Conservation (phyloP, 2,888 invertebrate species). For the Flabesymbios commensalis region DNA sequence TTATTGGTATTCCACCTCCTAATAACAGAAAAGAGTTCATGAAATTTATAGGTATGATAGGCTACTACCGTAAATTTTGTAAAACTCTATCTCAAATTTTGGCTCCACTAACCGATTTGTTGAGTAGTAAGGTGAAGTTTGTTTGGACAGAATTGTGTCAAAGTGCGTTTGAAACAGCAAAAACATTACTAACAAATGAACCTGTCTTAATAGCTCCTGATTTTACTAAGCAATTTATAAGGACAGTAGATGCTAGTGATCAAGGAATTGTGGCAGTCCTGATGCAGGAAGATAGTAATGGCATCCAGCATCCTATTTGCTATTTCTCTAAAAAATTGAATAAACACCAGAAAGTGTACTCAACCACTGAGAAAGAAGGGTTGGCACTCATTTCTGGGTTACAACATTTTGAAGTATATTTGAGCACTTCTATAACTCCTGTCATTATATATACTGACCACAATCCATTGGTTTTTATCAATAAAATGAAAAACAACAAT, state of each 20-base stretch:
- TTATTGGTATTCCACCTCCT: constrained; percentile 10
- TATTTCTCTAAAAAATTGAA: constrained; percentile 8
- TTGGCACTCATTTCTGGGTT: constrained; percentile 11
- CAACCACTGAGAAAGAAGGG: constrained; percentile 18
- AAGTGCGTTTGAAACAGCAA: neutral
- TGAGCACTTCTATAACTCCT: neutral
- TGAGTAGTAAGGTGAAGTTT: neutral
- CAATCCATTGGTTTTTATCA: neutral
- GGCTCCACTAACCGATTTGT: neutral
- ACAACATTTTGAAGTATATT: constrained; percentile 19
- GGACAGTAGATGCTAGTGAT: constrained; percentile 3
- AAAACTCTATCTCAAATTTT: neutral
- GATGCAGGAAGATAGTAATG: neutral
- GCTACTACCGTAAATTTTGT: neutral
- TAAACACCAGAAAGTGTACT: neutral
- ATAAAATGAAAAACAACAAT: constrained; percentile 6
- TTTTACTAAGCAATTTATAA: neutral
- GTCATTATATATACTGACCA: constrained; percentile 1
- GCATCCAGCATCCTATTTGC: constrained; percentile 4
- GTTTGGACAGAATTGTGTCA: neutral
- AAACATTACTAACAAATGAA: neutral
- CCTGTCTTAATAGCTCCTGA: neutral
- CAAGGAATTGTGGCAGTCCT: neutral
- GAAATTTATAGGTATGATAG: constrained; percentile 20
- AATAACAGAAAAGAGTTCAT: neutral